These are phyloP conservation scores for Platerodrilus igneus DNA, from an alignment of 2,888 invertebrate species.

Conservation along the genomic window DNA sequence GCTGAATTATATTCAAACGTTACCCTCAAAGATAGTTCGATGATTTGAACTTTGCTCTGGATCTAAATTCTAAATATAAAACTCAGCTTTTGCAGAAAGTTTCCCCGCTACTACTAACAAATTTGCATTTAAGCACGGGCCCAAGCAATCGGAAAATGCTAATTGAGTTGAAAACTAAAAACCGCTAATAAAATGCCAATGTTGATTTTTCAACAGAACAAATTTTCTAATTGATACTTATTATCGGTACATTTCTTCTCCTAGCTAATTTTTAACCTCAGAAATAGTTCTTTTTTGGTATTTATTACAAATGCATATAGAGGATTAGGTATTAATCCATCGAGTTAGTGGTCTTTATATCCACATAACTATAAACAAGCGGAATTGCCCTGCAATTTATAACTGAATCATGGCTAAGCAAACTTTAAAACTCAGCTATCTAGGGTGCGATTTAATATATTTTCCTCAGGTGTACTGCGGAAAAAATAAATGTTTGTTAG, in stretches of 20 bases:
- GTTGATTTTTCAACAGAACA: constrained; percentile 27
- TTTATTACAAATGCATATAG: constrained; percentile 4
- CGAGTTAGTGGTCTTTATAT: constrained; percentile 15
- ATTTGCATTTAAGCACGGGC: constrained; percentile 14
- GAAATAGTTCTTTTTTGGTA: too few species aligned
- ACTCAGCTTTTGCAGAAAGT: constrained; percentile 11
- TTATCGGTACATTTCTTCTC: too few species aligned
- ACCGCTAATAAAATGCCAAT: constrained; percentile 26
- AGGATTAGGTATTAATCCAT: constrained; percentile 19
- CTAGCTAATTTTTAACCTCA: too few species aligned
- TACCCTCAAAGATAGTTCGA: constrained; percentile 27
- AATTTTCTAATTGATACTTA: constrained; percentile 25
- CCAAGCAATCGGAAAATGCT: constrained; percentile 20
- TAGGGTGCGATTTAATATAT: too few species aligned
- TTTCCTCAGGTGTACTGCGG: too few species aligned
- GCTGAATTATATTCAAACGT: constrained; percentile 22
- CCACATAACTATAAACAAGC: constrained; percentile 20
- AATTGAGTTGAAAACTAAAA: constrained; percentile 17
- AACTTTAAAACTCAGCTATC: constrained; percentile 21
- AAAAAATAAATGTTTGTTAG: too few species aligned
- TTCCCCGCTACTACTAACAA: constrained; percentile 16
- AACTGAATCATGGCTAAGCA: constrained; percentile 21
- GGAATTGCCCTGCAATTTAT: constrained; percentile 26
- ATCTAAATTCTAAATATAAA: constrained; percentile 13
- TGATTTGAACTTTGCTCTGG: constrained; percentile 17